Evolutionary conservation across 2,888 invertebrate species (phyloP), one percentile per base, ranked within the genome.

Genomic region (Punctoribates punctum): DNA sequence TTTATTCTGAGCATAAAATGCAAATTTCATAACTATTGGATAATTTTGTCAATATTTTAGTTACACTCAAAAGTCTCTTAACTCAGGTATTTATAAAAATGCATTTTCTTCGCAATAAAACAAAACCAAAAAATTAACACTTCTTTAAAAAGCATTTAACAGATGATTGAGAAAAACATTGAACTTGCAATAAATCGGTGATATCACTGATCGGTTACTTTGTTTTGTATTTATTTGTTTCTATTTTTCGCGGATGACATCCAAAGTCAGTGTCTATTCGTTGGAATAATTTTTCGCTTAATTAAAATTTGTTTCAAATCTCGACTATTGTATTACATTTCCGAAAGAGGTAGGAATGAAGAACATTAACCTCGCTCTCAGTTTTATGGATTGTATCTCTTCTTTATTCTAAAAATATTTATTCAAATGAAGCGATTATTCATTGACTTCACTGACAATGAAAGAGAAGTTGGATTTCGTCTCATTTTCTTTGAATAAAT

Each of bases 31-130:
- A 51, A 51, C 51, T 51, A 51, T 51, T 51, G 51, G 20, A 51
- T 51, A 51, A 51, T 51, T 51, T 51, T 51, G 51, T 51, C 51
- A 51, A 51, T 51, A 51, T 51, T 51, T 51, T 51, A 51, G 51
- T 51, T 20, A n/a, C 51, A 51, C 51, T 51, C 20, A 5, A 51
- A 20, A 51, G n/a, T n/a, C 13, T 51, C 20, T 51, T 51, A 20
- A 20, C 20, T 51, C n/a, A 6, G 4, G 5, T 51, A 4, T 51
- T 20, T 20, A 51, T 51, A 5, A 51, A 51, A 51, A 48, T 48
- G 2, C 20, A n/a, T 51, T 51, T n/a, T 8, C 13, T 11, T 51
- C 1, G 4, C 9, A 51, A 51, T 2, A n/a, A 51, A n/a, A 51
- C n/a, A 51, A 51, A 48, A 17, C 48, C 13, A 42, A 42, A 51